These are phyloP conservation scores for Antrozous pallidus DNA, from an alignment of 2,797 vertebrate species.

Conservation along the genomic window DNA sequence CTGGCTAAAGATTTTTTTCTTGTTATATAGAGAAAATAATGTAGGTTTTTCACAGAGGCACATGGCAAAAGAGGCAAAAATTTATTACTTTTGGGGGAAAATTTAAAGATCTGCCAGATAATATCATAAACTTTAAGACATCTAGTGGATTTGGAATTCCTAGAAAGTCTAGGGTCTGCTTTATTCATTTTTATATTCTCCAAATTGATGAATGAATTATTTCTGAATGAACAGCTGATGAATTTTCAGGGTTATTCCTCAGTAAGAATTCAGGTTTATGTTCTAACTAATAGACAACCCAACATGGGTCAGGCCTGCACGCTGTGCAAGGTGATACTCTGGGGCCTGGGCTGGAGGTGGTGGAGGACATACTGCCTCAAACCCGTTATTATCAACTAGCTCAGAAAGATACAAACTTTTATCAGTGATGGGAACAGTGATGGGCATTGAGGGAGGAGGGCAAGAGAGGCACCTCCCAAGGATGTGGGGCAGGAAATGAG, in stretches of 20 bases:
- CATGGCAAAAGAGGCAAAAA: not conserved
- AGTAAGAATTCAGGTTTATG: not conserved
- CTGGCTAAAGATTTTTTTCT: not conserved
- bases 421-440: not conserved
- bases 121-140: constrained; percentile 11
- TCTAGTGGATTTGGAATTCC: not conserved
- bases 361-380: not conserved
- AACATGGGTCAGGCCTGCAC: not conserved
- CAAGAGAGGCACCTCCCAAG: not conserved
- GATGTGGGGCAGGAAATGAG: not conserved
- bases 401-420: not conserved
- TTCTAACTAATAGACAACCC: not conserved
- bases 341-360: not conserved
- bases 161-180: not conserved
- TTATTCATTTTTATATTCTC: not conserved
- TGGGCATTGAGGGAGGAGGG: not conserved
- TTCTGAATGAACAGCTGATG: not conserved
- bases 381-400: not conserved
- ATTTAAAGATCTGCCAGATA: not conserved
- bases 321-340: not conserved
- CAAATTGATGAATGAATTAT: not conserved
- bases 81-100: not conserved
- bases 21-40: not conserved
- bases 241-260: not conserved
- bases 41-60: not conserved